Evolutionary conservation across 35 echinoderm and acorn worm species (phyloP).

Genomic region (Amphiura filiformis): DNA sequence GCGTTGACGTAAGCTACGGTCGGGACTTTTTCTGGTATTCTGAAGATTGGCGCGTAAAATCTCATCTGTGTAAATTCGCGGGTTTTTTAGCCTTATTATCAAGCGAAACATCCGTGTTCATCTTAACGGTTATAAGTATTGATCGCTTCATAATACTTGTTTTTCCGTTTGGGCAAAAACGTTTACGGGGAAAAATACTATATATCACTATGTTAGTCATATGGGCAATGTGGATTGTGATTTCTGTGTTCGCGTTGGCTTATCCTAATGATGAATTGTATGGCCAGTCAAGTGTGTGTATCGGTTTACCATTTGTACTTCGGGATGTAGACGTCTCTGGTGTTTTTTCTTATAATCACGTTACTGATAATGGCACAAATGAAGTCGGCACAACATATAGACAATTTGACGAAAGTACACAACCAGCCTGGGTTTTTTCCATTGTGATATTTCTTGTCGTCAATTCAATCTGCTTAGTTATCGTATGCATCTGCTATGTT

Average conservation of each 20-base stretch:
- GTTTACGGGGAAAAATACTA: conserved; percentile 30
- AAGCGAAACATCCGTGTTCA: conserved; percentile 55
- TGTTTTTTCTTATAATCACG: not conserved
- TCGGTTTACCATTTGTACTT: conserved; percentile 43
- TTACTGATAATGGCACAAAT: not conserved
- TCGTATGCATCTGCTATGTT: conserved; percentile 51
- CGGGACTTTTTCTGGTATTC: conserved; percentile 30
- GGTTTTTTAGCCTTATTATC: conserved; percentile 27
- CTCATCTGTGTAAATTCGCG: conserved; percentile 36
- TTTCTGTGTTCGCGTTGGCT: conserved; percentile 35
- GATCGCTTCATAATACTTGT: conserved; percentile 43
- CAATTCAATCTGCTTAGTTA: conserved; percentile 51
- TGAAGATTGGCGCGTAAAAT: conserved; percentile 34
- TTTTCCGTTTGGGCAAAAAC: conserved; percentile 51
- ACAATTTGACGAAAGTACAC: not conserved
- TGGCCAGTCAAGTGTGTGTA: conserved; percentile 58
- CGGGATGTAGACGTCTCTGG: not conserved
- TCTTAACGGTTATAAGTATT: conserved; percentile 34
- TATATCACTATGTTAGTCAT: conserved; percentile 7
- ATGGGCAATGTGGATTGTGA: conserved; percentile 28
- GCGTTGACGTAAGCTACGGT: conserved; percentile 47
- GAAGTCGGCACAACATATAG: not conserved
- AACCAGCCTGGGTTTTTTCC: conserved; percentile 58
- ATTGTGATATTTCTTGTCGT: conserved; percentile 54
- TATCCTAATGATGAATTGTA: conserved; percentile 26